A percentile compares a stretch with the other conserved stretches of the same genome.
These are phyloP conservation scores for Leptoteleia sp. DNA, from an alignment of 1,140 invertebrate species.

Conservation along the genomic window DNA sequence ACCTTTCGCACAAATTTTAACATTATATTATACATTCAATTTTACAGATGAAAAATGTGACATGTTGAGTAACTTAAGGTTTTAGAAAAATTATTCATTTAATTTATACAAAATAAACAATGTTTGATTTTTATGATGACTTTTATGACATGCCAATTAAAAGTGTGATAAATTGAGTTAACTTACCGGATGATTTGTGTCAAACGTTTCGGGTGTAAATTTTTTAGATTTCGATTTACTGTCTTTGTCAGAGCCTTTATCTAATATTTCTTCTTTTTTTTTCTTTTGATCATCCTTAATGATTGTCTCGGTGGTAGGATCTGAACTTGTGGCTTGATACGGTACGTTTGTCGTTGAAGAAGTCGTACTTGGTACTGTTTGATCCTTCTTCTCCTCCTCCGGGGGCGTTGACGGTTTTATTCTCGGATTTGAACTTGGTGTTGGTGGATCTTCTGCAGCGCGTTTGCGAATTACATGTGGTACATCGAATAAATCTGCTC, in stretches of 20 bases:
- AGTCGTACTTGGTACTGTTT: slow-evolving; percentile 9
- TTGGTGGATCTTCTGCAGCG: neutral
- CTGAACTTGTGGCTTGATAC: slow-evolving; percentile 3
- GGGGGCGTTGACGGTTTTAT: neutral
- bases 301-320: neutral
- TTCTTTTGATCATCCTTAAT: slow-evolving; percentile 14
- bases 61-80: no score
- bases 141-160: no score
- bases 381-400: neutral
- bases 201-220: no score
- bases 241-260: neutral
- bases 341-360: slow-evolving; percentile 16
- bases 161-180: no score
- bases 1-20: no score
- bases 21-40: no score
- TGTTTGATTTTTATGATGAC: no score
- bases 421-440: neutral
- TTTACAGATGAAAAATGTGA: no score
- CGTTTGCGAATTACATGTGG: neutral
- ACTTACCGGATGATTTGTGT: no score
- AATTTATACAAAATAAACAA: no score
- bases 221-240: slow-evolving; percentile 21
- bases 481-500: no score
- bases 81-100: no score
- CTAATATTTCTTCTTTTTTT: slow-evolving; percentile 5